Percentiles rank a stretch among this genome's conserved stretches.
These are phyloP conservation scores for Panorpa germanica DNA, from an alignment of 2,888 invertebrate genomes.

Conservation along the genomic window DNA sequence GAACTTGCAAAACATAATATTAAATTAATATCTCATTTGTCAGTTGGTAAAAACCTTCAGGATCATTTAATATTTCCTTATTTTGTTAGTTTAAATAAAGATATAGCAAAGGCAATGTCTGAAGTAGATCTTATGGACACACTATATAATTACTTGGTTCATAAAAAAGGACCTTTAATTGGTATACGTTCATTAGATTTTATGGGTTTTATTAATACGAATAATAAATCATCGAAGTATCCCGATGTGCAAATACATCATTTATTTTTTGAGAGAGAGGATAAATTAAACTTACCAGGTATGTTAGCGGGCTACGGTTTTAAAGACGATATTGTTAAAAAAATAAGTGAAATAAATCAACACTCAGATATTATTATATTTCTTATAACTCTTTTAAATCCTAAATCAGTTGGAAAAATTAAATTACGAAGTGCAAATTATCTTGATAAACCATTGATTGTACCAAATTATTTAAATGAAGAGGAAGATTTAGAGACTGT, in stretches of 20 bases:
- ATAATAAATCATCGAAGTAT: constrained; percentile 31
- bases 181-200: constrained; percentile 62
- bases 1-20: constrained; percentile 41
- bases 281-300: too few relatives aligned
- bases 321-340: constrained; percentile 17
- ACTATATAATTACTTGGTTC: constrained; percentile 38
- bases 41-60: constrained; percentile 63
- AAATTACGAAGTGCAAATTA: constrained; percentile 33
- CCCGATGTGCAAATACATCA: constrained; percentile 33
- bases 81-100: constrained; percentile 58
- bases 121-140: constrained; percentile 36
- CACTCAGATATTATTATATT: constrained; percentile 21
- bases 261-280: too few relatives aligned
- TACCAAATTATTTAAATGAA: constrained; percentile 40
- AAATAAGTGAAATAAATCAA: constrained; percentile 18
- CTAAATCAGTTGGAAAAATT: constrained; percentile 34
- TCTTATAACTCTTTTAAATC: constrained; percentile 24
- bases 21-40: constrained; percentile 35
- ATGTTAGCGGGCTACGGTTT: constrained; percentile 18
- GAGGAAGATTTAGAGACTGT: constrained; percentile 29
- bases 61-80: constrained; percentile 52
- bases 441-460: constrained; percentile 34
- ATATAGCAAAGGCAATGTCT: constrained; percentile 43
- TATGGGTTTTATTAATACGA: constrained; percentile 59
- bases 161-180: constrained; percentile 46